Evolutionary conservation across 2,113 vertebrate genomes (phyloP), one percentile per base, ranked within the genome.

Genomic region (Mastomys natalensis): DNA sequence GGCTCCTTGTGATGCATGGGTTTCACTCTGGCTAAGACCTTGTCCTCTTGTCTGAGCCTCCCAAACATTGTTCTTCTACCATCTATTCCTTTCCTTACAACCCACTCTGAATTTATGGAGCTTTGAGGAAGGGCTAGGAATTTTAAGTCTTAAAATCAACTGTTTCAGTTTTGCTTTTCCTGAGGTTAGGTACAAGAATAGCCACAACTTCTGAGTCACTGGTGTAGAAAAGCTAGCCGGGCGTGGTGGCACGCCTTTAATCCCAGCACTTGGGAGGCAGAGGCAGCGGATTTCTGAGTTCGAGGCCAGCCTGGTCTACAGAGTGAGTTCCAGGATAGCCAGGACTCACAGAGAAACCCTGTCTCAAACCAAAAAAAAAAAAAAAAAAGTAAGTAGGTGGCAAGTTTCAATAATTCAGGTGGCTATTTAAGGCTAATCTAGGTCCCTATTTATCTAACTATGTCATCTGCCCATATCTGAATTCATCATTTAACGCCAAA

Each of bases 81-180:
- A 68, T 34, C 43, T 11, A 9, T 53, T 3, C 11, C 37, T 26
- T 60, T 58, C 22, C 34, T 72, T 87, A 66, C 5, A 51, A n/a
- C 45, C 11, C 26, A 34, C 64, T 92, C 40, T 82, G n/a, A 86
- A 74, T 91, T 95, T 86, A 58, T 21, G 74, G 58, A 95, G 72
- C 29, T 90, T 90, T 84, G 3, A 90, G 66, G 80, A 90, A 88
- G 24, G 43, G 17, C 26, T 82, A 43, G 53, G 21, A n/a, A 5
- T 77, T 81, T 97, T 90, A 90, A 73, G 43, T 31, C 8, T 95
- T 87, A 94, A 92, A 92, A 78, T 90, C 29, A 81, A 84, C 48
- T 53, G 17, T 84, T 76, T 90, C 48, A 53, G 58, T 68, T 93
- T 87, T 94, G 19, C 29, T 66, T 91, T 89, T 80, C 34, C 40